Conservation (phyloP, 2,888 invertebrate species). For the Eupithecia inturbata region DNA sequence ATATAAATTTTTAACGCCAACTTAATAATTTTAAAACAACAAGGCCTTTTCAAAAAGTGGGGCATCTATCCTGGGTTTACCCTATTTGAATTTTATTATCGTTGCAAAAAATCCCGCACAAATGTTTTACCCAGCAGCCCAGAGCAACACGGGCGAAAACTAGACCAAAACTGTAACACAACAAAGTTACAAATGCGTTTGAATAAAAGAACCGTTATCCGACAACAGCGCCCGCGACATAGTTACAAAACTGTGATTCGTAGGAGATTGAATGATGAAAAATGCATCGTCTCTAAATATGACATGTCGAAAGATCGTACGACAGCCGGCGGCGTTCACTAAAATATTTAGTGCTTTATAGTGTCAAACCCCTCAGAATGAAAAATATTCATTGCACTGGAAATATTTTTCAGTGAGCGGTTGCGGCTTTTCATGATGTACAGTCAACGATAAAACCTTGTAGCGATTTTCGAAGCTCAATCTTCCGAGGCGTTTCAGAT, state of each 20-base stretch:
- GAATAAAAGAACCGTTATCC: constrained; percentile 19
- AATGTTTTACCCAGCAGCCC: not conserved
- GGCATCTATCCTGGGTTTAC: too few relatives aligned
- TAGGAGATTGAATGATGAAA: constrained; percentile 72
- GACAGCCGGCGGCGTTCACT: constrained; percentile 50
- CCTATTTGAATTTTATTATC: not conserved
- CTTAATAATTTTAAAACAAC: too few relatives aligned
- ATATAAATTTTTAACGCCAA: too few relatives aligned
- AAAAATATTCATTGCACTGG: constrained; percentile 35
- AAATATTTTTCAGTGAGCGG: constrained; percentile 10
- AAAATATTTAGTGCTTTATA: constrained; percentile 61
- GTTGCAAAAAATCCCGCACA: not conserved
- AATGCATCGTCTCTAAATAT: constrained; percentile 70
- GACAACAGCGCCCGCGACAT: constrained; percentile 42
- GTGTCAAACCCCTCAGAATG: constrained; percentile 51
- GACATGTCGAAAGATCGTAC: constrained; percentile 62
- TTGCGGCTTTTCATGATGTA: not conserved
- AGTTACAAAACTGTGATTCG: constrained; percentile 51
- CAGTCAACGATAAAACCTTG: not conserved
- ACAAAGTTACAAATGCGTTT: constrained; percentile 16
- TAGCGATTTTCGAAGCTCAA: not conserved
- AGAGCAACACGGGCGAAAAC: not conserved
- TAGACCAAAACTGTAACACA: not conserved
- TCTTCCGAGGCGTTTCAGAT: not conserved
- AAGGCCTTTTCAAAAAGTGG: too few relatives aligned